These are phyloP conservation scores for Glyptemys insculpta DNA, from an alignment of 2,797 vertebrate species.

Conservation along the genomic window DNA sequence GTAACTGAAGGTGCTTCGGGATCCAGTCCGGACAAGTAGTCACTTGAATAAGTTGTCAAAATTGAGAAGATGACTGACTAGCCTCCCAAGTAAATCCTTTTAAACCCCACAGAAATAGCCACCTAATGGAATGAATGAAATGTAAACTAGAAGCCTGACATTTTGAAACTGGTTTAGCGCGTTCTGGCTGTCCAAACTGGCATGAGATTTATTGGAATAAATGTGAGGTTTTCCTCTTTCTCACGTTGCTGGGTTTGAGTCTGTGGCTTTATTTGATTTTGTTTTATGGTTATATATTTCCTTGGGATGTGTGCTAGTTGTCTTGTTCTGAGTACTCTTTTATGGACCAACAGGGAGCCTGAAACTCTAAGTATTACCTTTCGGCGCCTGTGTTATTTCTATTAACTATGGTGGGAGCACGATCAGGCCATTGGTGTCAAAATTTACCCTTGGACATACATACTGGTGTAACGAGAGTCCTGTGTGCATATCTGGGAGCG, in stretches of 20 bases:
- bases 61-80: background rate
- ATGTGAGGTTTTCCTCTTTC: background rate
- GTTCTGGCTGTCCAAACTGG: background rate
- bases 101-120: background rate
- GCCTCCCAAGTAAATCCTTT: constrained; percentile 8
- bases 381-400: background rate
- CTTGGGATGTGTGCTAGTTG: background rate
- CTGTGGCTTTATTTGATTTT: background rate
- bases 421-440: fast-evolving
- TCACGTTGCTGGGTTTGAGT: background rate
- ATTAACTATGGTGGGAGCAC: background rate
- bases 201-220: background rate
- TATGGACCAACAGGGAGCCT: background rate
- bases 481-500: background rate
- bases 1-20: background rate
- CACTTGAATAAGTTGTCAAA: constrained; percentile 9
- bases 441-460: background rate
- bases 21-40: background rate
- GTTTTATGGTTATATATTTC: background rate
- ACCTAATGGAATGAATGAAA: background rate
- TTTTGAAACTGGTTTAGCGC: background rate
- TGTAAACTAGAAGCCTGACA: background rate
- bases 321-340: background rate
- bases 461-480: no score
- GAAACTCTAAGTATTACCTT: fast-evolving